Evolutionary conservation across 2,888 invertebrate genomes (phyloP), one percentile per base, ranked within the genome.

Genomic region (Linnaemya tessellans): DNA sequence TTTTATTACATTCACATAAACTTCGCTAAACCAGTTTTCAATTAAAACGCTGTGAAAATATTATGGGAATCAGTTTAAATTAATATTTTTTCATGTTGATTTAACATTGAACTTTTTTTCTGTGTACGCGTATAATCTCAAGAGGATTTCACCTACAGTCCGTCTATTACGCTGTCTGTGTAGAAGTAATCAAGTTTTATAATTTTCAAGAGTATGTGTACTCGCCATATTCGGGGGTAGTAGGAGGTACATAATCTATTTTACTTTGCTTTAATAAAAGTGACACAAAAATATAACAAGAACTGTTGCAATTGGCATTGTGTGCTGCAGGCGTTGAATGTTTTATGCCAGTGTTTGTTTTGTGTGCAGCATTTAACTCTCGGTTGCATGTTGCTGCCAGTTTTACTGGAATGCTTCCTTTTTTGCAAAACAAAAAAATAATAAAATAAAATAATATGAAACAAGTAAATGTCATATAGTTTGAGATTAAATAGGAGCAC

Each of bases 221-320:
- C 35, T 35, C n/a, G n/a, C n/a, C n/a, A n/a, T n/a, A 35, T 35
- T 79, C 20, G 10, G 20, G 30, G 22, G 38, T 38, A 49, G 49
- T 10, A 49, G 38, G 51, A 64, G 56, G 38, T 13, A 73, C 10
- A 60, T 75, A 75, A 75, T 25, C 30, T 30, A 22, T n/a, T 56
- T 30, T 25, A 54, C 51, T 60, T 25, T 65, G 68, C 62, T 74
- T 75, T 62, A 56, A 68, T 54, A 54, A 56, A 68, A n/a, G 54
- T 49, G 58, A 13, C 20, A 49, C 15, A 20, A 58, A 49, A 35
- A 54, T 7, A 65, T 22, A 49, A 41, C 25, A 41, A 78, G 49
- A 58, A 62, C 11, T 64, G 43, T 75, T 70, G 68, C 73, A 74
- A 74, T 80, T 80, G 80, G 38, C 64, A 64, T 64, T 70, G 64